A percentile compares a stretch with the other conserved stretches of the same genome.
Conservation (phyloP, 1,140 invertebrate genomes). For the Lasaia peninsularis region DNA sequence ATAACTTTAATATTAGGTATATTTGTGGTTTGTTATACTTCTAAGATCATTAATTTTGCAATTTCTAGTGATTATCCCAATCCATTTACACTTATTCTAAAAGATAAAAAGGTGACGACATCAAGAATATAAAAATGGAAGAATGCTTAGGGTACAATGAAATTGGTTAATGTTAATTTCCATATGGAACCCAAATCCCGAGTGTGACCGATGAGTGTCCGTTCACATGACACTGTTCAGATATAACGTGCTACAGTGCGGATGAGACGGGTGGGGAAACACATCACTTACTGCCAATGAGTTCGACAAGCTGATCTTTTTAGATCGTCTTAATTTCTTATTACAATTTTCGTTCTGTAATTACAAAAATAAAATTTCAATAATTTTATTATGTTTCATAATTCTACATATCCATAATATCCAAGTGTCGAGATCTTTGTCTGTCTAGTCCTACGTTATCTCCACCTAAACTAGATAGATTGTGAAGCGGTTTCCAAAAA, state of each 20-base stretch:
- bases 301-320: conserved; percentile 3
- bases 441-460: too few relatives aligned
- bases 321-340: conserved; percentile 10
- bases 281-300: conserved; percentile 6
- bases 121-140: conserved; percentile 5
- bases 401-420: not conserved
- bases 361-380: not conserved
- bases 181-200: not conserved
- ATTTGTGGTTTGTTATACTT: too few relatives aligned
- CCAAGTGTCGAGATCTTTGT: too few relatives aligned
- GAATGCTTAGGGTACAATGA: not conserved
- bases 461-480: too few relatives aligned
- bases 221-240: conserved; percentile 5
- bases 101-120: not conserved
- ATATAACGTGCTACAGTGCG: conserved; percentile 6
- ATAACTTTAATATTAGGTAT: too few relatives aligned
- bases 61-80: too few relatives aligned
- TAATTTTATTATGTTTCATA: not conserved
- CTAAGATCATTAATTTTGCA: too few relatives aligned
- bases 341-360: conserved; percentile 7
- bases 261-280: not conserved
- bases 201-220: not conserved
- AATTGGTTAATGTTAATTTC: not conserved
- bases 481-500: too few relatives aligned
- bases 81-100: not conserved